Evolutionary conservation across 2,797 vertebrate species (phyloP).

Genomic region (Astyanax mexicanus): DNA sequence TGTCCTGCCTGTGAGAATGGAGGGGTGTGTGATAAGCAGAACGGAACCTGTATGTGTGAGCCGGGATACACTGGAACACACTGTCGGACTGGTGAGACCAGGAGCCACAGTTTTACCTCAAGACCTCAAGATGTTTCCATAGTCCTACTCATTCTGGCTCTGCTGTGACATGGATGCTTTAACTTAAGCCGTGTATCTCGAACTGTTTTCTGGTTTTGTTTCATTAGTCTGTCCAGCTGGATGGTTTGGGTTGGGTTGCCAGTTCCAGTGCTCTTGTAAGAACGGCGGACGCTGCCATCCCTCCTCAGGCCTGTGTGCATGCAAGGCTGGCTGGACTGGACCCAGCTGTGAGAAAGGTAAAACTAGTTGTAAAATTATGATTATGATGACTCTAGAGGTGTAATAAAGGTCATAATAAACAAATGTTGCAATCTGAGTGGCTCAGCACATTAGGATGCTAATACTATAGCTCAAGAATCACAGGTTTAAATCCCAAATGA

Average conservation of each 20-base stretch:
- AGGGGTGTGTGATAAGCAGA: constrained; percentile 70
- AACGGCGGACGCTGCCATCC: constrained; percentile 80
- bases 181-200: not conserved
- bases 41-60: constrained; percentile 76
- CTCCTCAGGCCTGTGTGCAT: constrained; percentile 76
- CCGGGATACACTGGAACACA: constrained; percentile 75
- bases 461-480: no score
- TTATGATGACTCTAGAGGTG: no score
- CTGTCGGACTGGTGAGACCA: constrained; percentile 79
- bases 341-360: constrained; percentile 79
- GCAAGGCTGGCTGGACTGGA: constrained; percentile 81
- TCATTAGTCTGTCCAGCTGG: constrained; percentile 75
- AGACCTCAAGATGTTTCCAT: not conserved
- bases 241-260: constrained; percentile 80
- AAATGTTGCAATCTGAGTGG: no score
- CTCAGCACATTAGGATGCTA: no score
- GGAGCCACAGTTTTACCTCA: not conserved
- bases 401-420: no score
- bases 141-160: not conserved
- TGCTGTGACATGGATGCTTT: not conserved
- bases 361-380: rapidly evolving
- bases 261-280: constrained; percentile 77
- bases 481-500: no score
- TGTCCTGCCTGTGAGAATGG: constrained; percentile 77
- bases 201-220: constrained; percentile 16